Percentiles rank a stretch among this genome's conserved stretches.
Conservation (phyloP, 2,888 invertebrate species). For the Drosophila pegasa region DNA sequence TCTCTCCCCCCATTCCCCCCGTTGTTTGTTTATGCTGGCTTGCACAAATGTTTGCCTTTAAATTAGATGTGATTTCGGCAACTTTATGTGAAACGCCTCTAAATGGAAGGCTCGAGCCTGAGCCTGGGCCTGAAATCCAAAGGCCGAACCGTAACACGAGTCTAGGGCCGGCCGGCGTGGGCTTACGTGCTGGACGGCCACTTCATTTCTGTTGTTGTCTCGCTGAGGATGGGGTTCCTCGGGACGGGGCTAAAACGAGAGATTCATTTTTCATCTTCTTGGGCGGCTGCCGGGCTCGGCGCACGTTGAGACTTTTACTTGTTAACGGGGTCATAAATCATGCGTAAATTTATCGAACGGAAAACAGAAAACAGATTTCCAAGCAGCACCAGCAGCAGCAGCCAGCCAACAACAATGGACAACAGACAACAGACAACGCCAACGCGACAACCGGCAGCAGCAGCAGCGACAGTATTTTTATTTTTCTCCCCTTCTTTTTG, state of each 20-base stretch:
- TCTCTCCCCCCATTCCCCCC: too few relatives aligned
- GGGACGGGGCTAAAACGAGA: constrained; percentile 64
- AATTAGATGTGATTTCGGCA: constrained; percentile 63
- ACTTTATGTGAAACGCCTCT: constrained; percentile 54
- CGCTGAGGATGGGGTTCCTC: background rate
- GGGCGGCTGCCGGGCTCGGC: constrained; percentile 57
- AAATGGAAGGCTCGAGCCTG: constrained; percentile 20
- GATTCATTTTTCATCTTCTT: constrained; percentile 76
- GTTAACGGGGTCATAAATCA: constrained; percentile 80
- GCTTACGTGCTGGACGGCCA: constrained; percentile 54
- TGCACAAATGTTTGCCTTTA: constrained; percentile 62
- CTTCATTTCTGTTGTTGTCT: constrained; percentile 39
- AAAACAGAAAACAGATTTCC: constrained; percentile 79
- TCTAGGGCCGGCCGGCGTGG: constrained; percentile 30
- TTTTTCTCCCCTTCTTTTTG: constrained; percentile 1
- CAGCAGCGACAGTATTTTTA: constrained; percentile 61
- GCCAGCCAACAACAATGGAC: constrained; percentile 53
- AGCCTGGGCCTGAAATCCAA: constrained; percentile 1
- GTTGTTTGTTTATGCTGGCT: constrained; percentile 15
- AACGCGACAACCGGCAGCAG: constrained; percentile 61
- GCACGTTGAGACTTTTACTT: constrained; percentile 79
- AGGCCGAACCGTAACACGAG: constrained; percentile 36
- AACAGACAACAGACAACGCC: constrained; percentile 22
- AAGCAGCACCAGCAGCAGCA: constrained; percentile 43
- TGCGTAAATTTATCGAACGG: constrained; percentile 79